Conservation (phyloP, 2,113 vertebrate species). For the Oenanthe melanoleuca region DNA sequence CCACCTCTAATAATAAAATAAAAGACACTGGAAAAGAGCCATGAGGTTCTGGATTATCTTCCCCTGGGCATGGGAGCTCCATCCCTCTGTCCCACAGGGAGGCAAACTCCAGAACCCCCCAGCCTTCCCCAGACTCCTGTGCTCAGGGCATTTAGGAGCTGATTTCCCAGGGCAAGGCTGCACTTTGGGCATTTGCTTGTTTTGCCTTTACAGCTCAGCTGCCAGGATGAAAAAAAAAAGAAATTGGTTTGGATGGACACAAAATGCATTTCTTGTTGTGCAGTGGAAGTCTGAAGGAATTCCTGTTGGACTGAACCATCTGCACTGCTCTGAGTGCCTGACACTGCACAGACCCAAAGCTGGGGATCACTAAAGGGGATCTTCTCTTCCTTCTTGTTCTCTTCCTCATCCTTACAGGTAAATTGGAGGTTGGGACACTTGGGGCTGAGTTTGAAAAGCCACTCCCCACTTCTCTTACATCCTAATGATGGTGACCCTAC, state of each 20-base stretch:
- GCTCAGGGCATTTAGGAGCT: neutral
- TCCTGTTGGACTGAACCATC: neutral
- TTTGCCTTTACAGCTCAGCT: neutral
- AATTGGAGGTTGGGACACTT: neutral
- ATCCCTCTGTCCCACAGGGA: neutral
- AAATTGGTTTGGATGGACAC: neutral
- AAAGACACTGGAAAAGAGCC: neutral
- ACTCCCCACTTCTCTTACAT: neutral
- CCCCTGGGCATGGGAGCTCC: neutral
- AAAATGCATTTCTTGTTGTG: neutral
- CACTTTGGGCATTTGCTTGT: neutral
- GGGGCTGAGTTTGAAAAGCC: neutral
- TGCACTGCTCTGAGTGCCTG: neutral
- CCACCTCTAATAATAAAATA: no score
- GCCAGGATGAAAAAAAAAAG: neutral
- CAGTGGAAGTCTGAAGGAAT: neutral
- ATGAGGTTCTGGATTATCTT: neutral
- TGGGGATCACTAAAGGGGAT: neutral
- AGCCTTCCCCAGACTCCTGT: neutral
- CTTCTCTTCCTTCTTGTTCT: neutral
- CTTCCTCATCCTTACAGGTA: neutral
- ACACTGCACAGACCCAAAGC: neutral
- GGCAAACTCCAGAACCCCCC: neutral
- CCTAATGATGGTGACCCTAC: no score
- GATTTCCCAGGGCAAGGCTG: neutral